phyloP scores from a whole-genome alignment of 2,113 vertebrate genomes.

The Tyrannus savana region DNA sequence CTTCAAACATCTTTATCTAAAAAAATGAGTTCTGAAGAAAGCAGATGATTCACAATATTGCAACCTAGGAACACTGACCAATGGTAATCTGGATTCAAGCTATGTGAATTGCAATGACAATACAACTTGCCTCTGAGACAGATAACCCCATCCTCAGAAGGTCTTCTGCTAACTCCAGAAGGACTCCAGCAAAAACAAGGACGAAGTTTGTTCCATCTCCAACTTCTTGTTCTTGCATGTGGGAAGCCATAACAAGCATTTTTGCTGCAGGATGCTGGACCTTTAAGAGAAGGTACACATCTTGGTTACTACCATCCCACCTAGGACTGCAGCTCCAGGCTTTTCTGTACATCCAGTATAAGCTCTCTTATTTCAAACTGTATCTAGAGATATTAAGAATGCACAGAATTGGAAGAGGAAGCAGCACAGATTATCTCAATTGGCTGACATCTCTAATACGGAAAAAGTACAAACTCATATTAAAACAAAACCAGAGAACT shows the following conservation, averaged over 20 bases:
- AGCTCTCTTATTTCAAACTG: not conserved
- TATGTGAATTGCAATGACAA: not conserved
- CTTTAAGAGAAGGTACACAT: slow-evolving; percentile 62
- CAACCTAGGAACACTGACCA: not conserved
- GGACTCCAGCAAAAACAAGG: slow-evolving; percentile 93
- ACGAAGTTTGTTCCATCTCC: slow-evolving; percentile 99
- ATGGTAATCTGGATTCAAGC: not conserved
- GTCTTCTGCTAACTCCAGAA: slow-evolving; percentile 92
- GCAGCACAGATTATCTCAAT: not conserved
- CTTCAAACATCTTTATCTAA: not conserved
- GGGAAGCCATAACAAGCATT: slow-evolving; percentile 98
- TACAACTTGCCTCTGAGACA: slow-evolving; percentile 86
- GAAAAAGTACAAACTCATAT: not conserved
- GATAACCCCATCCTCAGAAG: slow-evolving; percentile 94
- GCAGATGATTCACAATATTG: not conserved
- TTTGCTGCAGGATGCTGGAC: slow-evolving; percentile 98
- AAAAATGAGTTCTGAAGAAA: not conserved
- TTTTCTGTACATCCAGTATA: not conserved
- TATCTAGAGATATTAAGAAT: not conserved
- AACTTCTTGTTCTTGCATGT: slow-evolving; percentile 98
- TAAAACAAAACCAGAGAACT: not conserved
- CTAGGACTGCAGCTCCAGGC: not conserved
- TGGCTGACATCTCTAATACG: not conserved
- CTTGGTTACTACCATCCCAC: not conserved
- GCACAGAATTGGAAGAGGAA: not conserved